A percentile compares a stretch with the other conserved stretches of the same genome.
phyloP scores from a whole-genome alignment of 2,797 vertebrate genomes.

The Etheostoma nigrum region DNA sequence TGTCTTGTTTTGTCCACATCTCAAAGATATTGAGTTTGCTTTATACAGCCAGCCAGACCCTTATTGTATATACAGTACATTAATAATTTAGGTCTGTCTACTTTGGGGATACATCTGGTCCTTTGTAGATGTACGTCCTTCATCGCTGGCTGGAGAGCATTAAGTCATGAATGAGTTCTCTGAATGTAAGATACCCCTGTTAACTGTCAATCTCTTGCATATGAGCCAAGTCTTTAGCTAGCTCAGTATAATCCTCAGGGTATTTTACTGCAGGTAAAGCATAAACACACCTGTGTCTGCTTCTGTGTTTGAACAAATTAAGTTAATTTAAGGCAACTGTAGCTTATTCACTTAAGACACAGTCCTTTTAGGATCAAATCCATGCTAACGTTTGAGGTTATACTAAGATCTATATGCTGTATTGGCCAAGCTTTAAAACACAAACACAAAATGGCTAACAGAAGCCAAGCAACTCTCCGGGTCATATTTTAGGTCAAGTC shows the following conservation, averaged over 20 bases:
- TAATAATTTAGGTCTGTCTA: slow-evolving; percentile 53
- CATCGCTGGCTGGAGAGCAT: slow-evolving; percentile 59
- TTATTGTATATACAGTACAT: slow-evolving; percentile 59
- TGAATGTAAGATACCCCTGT: slow-evolving; percentile 48
- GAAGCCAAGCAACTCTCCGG: slow-evolving; percentile 17
- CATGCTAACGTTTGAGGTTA: slow-evolving; percentile 21
- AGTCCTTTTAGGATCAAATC: slow-evolving; percentile 32
- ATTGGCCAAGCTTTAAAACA: slow-evolving; percentile 38
- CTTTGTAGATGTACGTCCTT: slow-evolving; percentile 53
- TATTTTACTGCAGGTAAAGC: slow-evolving; percentile 51
- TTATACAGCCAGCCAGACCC: slow-evolving; percentile 53
- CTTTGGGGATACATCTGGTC: slow-evolving; percentile 67
- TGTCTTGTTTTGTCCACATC: too few species aligned
- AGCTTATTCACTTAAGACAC: slow-evolving; percentile 34
- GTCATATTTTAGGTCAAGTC: slow-evolving; percentile 33
- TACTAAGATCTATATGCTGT: slow-evolving; percentile 12
- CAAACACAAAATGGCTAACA: slow-evolving; percentile 27
- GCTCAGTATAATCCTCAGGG: slow-evolving; percentile 64
- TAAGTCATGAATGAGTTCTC: slow-evolving; percentile 71
- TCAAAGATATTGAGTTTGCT: not conserved
- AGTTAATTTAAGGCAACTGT: slow-evolving; percentile 41
- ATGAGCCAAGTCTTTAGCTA: slow-evolving; percentile 60
- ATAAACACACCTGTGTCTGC: slow-evolving; percentile 46
- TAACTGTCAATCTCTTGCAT: slow-evolving; percentile 43
- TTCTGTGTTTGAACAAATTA: slow-evolving; percentile 64